phyloP scores from a whole-genome alignment of 1,140 invertebrate species.

The Drosophila tani region DNA sequence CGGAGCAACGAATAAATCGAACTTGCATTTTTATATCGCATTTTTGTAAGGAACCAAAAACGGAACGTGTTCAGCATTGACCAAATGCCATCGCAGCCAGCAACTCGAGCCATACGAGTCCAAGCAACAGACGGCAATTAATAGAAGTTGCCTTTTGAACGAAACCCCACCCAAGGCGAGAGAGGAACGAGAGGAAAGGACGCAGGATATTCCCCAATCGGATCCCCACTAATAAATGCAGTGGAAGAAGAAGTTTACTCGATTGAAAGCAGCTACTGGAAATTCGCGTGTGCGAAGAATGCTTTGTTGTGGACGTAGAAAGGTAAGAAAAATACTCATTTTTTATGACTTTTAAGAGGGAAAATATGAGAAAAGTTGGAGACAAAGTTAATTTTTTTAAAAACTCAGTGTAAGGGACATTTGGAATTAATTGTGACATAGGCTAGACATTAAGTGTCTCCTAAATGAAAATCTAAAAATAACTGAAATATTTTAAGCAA shows the following conservation, averaged over 20 bases:
- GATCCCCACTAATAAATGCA: constrained; percentile 87
- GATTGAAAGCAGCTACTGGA: constrained; percentile 89
- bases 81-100: constrained; percentile 35
- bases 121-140: constrained; percentile 29
- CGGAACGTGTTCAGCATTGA: constrained; percentile 54
- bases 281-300: constrained; percentile 92
- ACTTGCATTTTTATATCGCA: constrained; percentile 66
- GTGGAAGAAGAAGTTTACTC: constrained; percentile 91
- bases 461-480: not conserved
- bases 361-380: no score
- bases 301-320: constrained; percentile 94
- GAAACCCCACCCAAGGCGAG: constrained; percentile 30
- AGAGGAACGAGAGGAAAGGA: constrained; percentile 36
- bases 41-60: constrained; percentile 46
- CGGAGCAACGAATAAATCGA: constrained; percentile 74
- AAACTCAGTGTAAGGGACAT: not conserved
- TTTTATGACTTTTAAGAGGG: not conserved
- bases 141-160: constrained; percentile 34
- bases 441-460: not conserved
- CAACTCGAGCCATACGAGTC: constrained; percentile 21
- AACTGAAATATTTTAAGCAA: not conserved
- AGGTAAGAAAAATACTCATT: constrained; percentile 86
- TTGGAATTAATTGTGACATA: not conserved
- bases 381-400: no score
- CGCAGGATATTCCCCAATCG: constrained; percentile 61